Percentiles rank a stretch among this genome's conserved stretches.
Conservation (phyloP, 2,113 vertebrate genomes). For the Gracilinanus agilis region DNA sequence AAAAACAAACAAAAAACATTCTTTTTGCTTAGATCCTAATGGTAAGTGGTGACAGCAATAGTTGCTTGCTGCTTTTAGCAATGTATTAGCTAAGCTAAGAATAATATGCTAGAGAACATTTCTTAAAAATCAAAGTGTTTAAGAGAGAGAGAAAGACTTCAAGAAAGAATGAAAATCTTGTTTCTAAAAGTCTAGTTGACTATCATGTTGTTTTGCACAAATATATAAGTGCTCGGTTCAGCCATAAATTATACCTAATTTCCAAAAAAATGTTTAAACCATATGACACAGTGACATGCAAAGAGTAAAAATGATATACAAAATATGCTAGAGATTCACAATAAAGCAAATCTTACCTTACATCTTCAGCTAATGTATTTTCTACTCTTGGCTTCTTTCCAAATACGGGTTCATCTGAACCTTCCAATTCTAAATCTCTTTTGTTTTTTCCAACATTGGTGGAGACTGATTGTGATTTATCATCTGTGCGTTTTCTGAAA, state of each 20-base stretch:
- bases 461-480: conserved; percentile 72
- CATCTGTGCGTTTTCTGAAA: conserved; percentile 85
- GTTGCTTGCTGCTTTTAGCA: neutral
- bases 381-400: conserved; percentile 92
- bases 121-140: neutral
- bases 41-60: neutral
- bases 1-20: neutral
- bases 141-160: too few species aligned
- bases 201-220: neutral
- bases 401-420: conserved; percentile 85
- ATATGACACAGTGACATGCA: neutral
- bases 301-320: neutral
- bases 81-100: neutral
- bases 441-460: conserved; percentile 81
- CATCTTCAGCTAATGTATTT: conserved; percentile 86
- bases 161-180: neutral
- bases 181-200: neutral
- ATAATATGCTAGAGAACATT: neutral
- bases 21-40: neutral
- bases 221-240: neutral
- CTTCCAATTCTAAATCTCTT: conserved; percentile 86
- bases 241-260: neutral
- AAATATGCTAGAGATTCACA: conserved; percentile 19
- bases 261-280: conserved; percentile 23
- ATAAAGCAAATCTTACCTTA: conserved; percentile 86